Base-by-base conservation (phyloP, 2,888 invertebrate genomes). In the Cantharis flavilabris region DNA sequence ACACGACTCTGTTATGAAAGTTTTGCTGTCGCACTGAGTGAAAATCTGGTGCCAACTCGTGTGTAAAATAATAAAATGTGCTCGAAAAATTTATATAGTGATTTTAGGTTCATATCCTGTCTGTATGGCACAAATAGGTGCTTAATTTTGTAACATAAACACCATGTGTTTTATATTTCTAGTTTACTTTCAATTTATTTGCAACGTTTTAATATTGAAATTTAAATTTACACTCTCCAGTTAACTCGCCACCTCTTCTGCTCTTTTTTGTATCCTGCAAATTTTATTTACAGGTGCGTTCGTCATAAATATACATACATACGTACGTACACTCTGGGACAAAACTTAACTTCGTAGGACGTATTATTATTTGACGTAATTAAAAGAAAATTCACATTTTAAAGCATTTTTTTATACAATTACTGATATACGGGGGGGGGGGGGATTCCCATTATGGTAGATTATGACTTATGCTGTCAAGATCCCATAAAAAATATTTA, bases 41-140 rank as follows among this genome's bases (percentile, higher is more conserved):
- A 83, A 82, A 83, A 83, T 82, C 81, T 83, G 82, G 76, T 79
- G 81, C 80, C 82, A 80, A 78, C 78, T 79, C 80, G 79, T 78
- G 80, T 79, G 81, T 80, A 78, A 82, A 83, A 83, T 83, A 82
- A 82, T 83, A 83, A 83, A 81, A 83, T 80, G 80, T 72, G 73
- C 73, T 67, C 73, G 78, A 80, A 80, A 81, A 81, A 81, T 79
- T 80, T 80, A 80, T 80, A 80, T 75, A 79, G 79, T 78, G 77
- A 79, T 72, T 78, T 76, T 70, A 78, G 79, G 77, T 81, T 81
- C 79, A 79, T 80, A 81, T 79, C 76, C 76, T 72, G 75, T 79
- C 75, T 71, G 76, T 77, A 80, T 79, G 76, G 77, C 71, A 75
- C 73, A 80, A 80, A 81, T 81, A 80, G 80, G 71, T 79, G 72